A percentile compares a stretch with the other conserved stretches of the same genome.
Conservation (phyloP, 2,797 vertebrate species). For the Takifugu ocellatus region DNA sequence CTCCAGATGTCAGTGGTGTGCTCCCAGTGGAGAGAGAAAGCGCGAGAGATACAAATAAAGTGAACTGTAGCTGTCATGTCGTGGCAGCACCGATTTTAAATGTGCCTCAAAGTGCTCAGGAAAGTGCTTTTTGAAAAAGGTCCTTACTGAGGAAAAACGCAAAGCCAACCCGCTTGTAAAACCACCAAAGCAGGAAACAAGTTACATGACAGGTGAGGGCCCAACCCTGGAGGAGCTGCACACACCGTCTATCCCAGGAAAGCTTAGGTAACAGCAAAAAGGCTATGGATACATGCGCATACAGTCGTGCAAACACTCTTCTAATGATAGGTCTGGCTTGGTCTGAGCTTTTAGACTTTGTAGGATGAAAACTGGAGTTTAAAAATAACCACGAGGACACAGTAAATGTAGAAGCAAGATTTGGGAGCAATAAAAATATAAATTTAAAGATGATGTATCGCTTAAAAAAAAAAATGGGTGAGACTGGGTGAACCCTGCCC, state of each 20-base stretch:
- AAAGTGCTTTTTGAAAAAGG: slow-evolving; percentile 71
- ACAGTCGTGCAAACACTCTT: slow-evolving; percentile 23
- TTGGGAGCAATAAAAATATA: too few species aligned
- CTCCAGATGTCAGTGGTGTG: slow-evolving; percentile 76
- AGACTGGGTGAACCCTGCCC: slow-evolving; percentile 41
- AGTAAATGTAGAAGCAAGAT: slow-evolving; percentile 18
- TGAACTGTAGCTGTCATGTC: slow-evolving; percentile 48
- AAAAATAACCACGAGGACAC: slow-evolving; percentile 10
- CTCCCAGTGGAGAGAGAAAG: slow-evolving; percentile 35
- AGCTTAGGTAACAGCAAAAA: slow-evolving; percentile 35
- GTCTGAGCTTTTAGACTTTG: slow-evolving; percentile 9
- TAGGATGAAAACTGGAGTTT: slow-evolving; percentile 14
- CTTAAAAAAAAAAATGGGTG: neutral
- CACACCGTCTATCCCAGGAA: slow-evolving; percentile 23
- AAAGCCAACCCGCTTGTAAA: slow-evolving; percentile 35
- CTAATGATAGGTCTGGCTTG: slow-evolving; percentile 12
- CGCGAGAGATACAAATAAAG: slow-evolving; percentile 46
- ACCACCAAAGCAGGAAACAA: slow-evolving; percentile 44
- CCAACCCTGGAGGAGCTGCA: slow-evolving; percentile 49
- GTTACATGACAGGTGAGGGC: slow-evolving; percentile 52
- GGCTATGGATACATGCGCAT: slow-evolving; percentile 13
- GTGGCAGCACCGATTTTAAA: slow-evolving; percentile 52
- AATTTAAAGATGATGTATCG: neutral
- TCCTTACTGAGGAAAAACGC: slow-evolving; percentile 53
- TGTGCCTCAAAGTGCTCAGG: slow-evolving; percentile 72